Evolutionary conservation across 1,140 invertebrate species (phyloP).

Genomic region (Hirudo medicinalis): DNA sequence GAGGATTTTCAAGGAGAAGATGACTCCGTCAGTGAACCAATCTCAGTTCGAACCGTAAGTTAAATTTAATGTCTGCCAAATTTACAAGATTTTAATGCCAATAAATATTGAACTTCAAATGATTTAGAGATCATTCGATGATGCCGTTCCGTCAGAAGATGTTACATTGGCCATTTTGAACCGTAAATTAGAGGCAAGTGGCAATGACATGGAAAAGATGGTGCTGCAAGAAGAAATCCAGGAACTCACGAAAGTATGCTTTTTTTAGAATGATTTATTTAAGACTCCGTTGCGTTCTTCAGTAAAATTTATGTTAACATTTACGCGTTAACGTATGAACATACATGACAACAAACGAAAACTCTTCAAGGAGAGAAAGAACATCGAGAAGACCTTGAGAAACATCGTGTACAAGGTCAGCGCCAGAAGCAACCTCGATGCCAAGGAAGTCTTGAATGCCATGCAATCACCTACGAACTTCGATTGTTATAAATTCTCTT

Average conservation of each 20-base stretch:
- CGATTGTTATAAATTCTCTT: too few relatives aligned
- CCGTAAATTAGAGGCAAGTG: constrained; percentile 27
- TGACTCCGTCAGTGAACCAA: background rate
- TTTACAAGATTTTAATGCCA: background rate
- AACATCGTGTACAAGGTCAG: background rate
- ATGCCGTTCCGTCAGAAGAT: constrained; percentile 33
- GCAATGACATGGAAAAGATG: constrained; percentile 23
- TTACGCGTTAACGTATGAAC: background rate
- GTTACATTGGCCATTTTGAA: constrained; percentile 36
- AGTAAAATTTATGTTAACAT: constrained; percentile 6
- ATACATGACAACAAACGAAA: background rate
- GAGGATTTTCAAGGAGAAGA: background rate
- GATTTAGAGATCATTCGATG: constrained; percentile 28
- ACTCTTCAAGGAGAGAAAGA: background rate
- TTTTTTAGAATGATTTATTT: too few relatives aligned
- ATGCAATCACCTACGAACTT: too few relatives aligned
- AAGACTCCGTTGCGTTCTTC: too few relatives aligned
- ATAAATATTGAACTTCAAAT: background rate
- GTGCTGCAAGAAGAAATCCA: constrained; percentile 18
- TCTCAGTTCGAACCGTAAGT: background rate
- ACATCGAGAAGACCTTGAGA: background rate
- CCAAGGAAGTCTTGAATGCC: too few relatives aligned
- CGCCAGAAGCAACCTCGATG: background rate
- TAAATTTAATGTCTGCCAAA: background rate
- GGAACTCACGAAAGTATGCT: background rate